Base-by-base conservation (phyloP, 2,113 vertebrate species). In the Colaptes auratus region DNA sequence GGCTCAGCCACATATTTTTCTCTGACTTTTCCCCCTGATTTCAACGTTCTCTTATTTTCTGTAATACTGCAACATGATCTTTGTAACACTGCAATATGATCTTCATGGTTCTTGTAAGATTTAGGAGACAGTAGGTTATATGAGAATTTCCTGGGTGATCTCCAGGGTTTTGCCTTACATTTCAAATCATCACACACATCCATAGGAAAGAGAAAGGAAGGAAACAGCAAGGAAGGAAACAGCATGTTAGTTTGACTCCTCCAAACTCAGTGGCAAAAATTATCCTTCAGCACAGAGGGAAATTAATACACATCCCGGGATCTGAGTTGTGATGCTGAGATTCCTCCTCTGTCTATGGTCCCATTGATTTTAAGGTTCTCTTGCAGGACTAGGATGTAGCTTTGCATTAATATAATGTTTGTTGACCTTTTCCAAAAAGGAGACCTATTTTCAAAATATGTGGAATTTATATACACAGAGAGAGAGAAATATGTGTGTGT, bases 1-100 rank as follows among this genome's bases (percentile, higher is more conserved):
- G 36, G 7, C 44, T 86, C 70, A 86, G 53, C 9, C 65, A 36
- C 46, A 44, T 72, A 74, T 94, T 79, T 85, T 59, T 89, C 36
- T 44, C 2, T 73, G 64, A 74, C 48, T 91, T 85, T 77, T 25
- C 31, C 30, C 78, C 65, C 69, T 86, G 21, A 91, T 80, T 93
- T 95, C 76, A 89, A 92, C 87, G 61, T 15, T 70, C 31, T 86
- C 6, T 71, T 92, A 73, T 90, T 83, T 89, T 77, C 67, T 88
- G 35, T 90, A 86, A 59, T 12, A 36, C 12, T 71, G 27, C 10
- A 39, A 39, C 10, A 39, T 39, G 39, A 39, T 39, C 39, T 39
- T 39, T 86, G n/a, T 90, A 86, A 59, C 15, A 36, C 12, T 71
- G 27, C 67, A 74, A 77, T 67, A 56, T 36, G 52, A 81, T 88